Evolutionary conservation across 2,888 invertebrate species (phyloP), one percentile per base, ranked within the genome.

Genomic region (Beris chalybata): DNA sequence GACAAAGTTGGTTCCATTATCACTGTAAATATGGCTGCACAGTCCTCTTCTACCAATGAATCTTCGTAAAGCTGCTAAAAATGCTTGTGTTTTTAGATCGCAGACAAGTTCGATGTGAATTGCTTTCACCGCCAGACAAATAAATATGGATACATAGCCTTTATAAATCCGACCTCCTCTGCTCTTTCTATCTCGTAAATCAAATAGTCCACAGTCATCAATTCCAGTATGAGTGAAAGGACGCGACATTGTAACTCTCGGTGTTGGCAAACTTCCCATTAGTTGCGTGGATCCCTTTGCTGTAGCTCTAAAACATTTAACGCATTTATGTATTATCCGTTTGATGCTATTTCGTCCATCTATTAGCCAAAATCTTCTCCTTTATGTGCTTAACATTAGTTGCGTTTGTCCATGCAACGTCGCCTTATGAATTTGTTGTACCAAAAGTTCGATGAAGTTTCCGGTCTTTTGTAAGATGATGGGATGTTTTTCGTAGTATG

Each of bases 121-220:
- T 11, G 50, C 22, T 22, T 22, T 22, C 22, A 22, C 22, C 22
- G 22, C 22, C 3, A 22, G 22, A 22, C 22, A 22, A 3, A 50
- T 13, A 74, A 59, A 74, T 74, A 64, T 76, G 74, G 50, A 12
- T 9, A 4, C 50, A 50, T 50, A 4, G 9, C 50, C 50, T 4
- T 50, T 50, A 13, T 50, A 15, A 13, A 13, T 50, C 13, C 15
- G 12, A 11, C n/a, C 13, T 50, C 50, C 50, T 50, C 50, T 50
- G 7, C 50, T 5, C 5, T 2, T 50, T 50, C 50, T 12, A n/a
- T 50, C 50, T 7, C 15, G 12, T 7, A 50, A 9, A 50, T 50
- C 15, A 50, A 50, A 50, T 50, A 5, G 50, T 11, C 50, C 50
- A 50, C 50, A 50, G 5, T 50, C 3, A 50, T 50, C 50, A 3